Base-by-base conservation (phyloP, 2,113 vertebrate species). In the Pterocles orientalis region DNA sequence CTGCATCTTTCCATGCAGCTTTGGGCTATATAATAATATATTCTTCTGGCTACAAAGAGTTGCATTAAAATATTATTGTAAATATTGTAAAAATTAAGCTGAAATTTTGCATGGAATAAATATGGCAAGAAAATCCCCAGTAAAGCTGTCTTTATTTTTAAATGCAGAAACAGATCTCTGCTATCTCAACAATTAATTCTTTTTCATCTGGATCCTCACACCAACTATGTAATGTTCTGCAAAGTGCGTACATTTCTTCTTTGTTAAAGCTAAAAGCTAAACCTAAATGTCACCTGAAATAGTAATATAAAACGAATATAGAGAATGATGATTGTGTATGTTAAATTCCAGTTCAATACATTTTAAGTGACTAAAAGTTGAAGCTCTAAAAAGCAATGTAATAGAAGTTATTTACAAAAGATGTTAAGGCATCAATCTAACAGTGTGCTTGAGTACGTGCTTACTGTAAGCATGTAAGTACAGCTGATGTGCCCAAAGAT, bases 1-100 rank as follows among this genome's bases (percentile, higher is more conserved):
- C 53, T 36, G 60, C 82, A 88, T 81, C 82, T 90, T 94, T 85
- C 91, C 12, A 2, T 20, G 90, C 71, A 82, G 84, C 88, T 88
- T 84, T 91, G 97, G 82, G 86, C 57, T 72, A 62, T 91, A 45
- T n/a, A 92, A 87, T 81, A 83, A 75, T 88, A 93, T 90, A 91
- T 95, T 97, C 79, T 91, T 92, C 88, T 82, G 82, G 45, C 88
- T 95, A 90, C 88, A 78, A 77, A 95, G 87, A 94, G 88, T 82
- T 75, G 95, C 95, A 80, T 97, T 97, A 97, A 97, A 97, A 94
- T 95, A 96, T 94, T 88, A 95, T 71, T 89, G 79, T 70, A 53
- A 89, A 89, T 86, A 90, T 97, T 91, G 89, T 77, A 75, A 97
- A 95, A 94, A 95, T 96, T 97, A 96, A 90, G 65, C 56, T 82